Evolutionary conservation across 2,113 vertebrate species (phyloP).

Genomic region (Hemiscyllium ocellatum): DNA sequence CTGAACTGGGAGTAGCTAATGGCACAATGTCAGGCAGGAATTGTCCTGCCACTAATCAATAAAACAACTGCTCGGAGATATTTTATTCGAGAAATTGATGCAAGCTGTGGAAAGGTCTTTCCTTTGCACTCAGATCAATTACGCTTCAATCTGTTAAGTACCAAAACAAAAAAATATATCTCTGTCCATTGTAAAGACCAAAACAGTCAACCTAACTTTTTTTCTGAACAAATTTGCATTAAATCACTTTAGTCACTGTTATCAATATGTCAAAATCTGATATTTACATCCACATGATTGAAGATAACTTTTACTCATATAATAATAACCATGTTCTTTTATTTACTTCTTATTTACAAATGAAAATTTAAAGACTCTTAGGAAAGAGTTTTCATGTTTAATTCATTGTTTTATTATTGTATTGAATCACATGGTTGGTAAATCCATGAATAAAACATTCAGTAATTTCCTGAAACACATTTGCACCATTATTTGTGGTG

Average conservation of each 20-base stretch:
- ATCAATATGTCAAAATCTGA: background rate
- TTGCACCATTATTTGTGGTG: background rate
- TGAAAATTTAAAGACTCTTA: background rate
- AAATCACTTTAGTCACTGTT: background rate
- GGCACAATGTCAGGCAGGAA: background rate
- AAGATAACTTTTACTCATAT: background rate
- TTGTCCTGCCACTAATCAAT: background rate
- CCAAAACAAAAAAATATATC: slow-evolving; percentile 13
- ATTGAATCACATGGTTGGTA: background rate
- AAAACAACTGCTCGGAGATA: background rate
- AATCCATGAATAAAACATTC: slow-evolving; percentile 27
- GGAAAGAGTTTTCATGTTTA: slow-evolving; percentile 16
- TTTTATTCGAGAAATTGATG: background rate
- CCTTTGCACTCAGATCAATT: background rate
- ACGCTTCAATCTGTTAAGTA: background rate
- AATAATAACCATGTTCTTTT: background rate
- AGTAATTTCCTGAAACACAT: background rate
- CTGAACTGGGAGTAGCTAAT: background rate
- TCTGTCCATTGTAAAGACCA: slow-evolving; percentile 3
- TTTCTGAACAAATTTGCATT: slow-evolving; percentile 3
- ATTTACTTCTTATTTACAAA: slow-evolving; percentile 15
- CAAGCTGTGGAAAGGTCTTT: background rate
- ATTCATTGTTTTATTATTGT: background rate
- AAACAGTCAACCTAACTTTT: background rate
- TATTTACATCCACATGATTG: background rate